A percentile compares a stretch with the other conserved stretches of the same genome.
phyloP scores from a whole-genome alignment of 1,140 invertebrate genomes.

The Drosophila parvula region DNA sequence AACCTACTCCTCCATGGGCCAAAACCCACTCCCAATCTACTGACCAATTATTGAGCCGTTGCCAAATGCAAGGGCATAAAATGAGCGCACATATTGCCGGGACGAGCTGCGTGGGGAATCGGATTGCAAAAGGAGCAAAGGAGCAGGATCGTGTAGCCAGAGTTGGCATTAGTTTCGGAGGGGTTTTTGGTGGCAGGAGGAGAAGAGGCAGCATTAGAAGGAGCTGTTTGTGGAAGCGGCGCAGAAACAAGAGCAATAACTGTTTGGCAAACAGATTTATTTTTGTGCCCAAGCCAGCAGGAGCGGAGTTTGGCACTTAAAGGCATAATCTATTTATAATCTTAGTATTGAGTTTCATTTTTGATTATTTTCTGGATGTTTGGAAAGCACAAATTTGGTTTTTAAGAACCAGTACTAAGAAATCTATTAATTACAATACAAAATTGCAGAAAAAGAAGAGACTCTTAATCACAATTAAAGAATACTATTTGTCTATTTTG shows the following conservation, averaged over 20 bases:
- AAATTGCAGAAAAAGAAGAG: too few species aligned
- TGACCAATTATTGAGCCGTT: constrained; percentile 75
- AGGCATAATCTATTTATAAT: constrained; percentile 1
- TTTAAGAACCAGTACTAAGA: neutral
- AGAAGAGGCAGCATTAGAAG: neutral
- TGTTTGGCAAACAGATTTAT: constrained; percentile 83
- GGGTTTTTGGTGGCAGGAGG: neutral
- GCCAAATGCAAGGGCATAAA: constrained; percentile 75
- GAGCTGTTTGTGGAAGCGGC: constrained; percentile 37
- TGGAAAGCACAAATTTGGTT: neutral
- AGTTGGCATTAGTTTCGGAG: constrained; percentile 41
- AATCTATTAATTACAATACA: neutral
- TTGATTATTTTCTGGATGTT: too few species aligned
- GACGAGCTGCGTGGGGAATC: constrained; percentile 35
- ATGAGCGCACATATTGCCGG: constrained; percentile 71
- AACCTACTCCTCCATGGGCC: neutral
- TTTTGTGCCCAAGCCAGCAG: constrained; percentile 49
- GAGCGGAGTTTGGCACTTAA: constrained; percentile 31
- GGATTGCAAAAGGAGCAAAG: constrained; percentile 23
- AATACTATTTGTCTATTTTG: too few species aligned
- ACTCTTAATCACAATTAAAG: too few species aligned
- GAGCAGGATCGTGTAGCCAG: constrained; percentile 5
- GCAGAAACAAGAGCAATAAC: constrained; percentile 78
- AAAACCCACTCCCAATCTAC: constrained; percentile 39
- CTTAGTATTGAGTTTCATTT: neutral